Conservation (phyloP, 1,140 invertebrate species). For the Papilio polyxenes region DNA sequence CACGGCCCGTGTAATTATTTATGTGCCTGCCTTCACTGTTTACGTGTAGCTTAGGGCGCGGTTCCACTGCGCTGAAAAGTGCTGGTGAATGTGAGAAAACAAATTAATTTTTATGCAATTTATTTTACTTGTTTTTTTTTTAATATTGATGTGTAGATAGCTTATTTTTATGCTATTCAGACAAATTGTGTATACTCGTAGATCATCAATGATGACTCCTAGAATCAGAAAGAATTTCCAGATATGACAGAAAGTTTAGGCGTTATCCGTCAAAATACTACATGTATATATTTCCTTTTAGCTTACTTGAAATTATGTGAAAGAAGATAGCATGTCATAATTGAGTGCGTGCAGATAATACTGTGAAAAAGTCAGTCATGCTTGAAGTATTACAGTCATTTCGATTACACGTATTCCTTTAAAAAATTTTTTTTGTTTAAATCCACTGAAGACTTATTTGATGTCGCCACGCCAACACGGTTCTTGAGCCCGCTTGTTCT, state of each 20-base stretch:
- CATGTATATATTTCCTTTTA: no score
- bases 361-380: not conserved
- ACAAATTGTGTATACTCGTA: no score
- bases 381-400: no score
- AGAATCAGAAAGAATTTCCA: no score
- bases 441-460: not conserved
- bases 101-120: not conserved
- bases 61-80: conserved; percentile 1
- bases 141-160: no score
- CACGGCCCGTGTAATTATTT: conserved; percentile 65
- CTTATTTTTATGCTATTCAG: no score
- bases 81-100: not conserved
- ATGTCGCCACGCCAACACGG: not conserved
- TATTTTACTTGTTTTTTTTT: not conserved
- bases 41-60: conserved; percentile 39
- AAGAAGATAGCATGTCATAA: no score
- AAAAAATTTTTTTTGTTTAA: not conserved
- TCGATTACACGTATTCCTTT: not conserved
- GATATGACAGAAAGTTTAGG: no score
- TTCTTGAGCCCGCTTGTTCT: conserved; percentile 10
- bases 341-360: no score
- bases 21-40: conserved; percentile 56
- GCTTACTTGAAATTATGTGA: no score
- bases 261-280: no score
- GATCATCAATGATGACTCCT: no score